Percentiles rank a stretch among this genome's conserved stretches.
Conservation (phyloP, 2,113 vertebrate genomes). For the Onychostruthus taczanowskii region DNA sequence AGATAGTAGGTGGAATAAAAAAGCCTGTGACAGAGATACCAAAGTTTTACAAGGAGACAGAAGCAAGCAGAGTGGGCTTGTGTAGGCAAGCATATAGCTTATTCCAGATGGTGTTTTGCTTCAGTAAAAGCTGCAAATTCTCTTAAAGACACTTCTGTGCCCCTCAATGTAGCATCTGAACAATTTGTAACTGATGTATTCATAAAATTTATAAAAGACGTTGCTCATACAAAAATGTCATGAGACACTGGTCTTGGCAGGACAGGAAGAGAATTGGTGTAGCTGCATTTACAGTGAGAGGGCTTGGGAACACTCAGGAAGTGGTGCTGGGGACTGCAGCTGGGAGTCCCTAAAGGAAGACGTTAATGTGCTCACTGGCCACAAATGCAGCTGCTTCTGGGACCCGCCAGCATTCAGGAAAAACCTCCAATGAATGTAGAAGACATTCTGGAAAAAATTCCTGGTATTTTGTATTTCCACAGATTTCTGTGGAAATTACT, state of each 20-base stretch:
- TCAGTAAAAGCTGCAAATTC: conserved; percentile 8
- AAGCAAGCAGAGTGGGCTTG: conserved; percentile 28
- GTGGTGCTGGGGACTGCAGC: background rate
- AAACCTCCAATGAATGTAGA: background rate
- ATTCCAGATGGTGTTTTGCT: conserved; percentile 57
- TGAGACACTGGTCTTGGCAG: background rate
- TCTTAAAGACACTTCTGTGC: conserved; percentile 38
- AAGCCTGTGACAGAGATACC: background rate
- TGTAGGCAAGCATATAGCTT: conserved; percentile 13
- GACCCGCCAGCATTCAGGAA: background rate
- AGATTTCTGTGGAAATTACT: background rate
- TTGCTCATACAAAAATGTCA: background rate
- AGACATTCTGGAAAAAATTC: background rate
- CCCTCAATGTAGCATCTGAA: background rate
- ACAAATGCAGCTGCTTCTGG: background rate
- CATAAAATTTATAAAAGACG: background rate
- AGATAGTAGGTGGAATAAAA: conserved; percentile 46
- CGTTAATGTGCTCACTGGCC: background rate
- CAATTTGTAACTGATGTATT: background rate
- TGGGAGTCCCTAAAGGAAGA: background rate
- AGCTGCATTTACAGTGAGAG: background rate
- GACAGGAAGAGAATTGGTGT: background rate
- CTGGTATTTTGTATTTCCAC: background rate
- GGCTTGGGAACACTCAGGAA: background rate
- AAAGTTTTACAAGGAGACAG: conserved; percentile 1